These are phyloP conservation scores for Cinclus mexicanus DNA, from an alignment of 2,113 vertebrate genomes.

Conservation along the genomic window DNA sequence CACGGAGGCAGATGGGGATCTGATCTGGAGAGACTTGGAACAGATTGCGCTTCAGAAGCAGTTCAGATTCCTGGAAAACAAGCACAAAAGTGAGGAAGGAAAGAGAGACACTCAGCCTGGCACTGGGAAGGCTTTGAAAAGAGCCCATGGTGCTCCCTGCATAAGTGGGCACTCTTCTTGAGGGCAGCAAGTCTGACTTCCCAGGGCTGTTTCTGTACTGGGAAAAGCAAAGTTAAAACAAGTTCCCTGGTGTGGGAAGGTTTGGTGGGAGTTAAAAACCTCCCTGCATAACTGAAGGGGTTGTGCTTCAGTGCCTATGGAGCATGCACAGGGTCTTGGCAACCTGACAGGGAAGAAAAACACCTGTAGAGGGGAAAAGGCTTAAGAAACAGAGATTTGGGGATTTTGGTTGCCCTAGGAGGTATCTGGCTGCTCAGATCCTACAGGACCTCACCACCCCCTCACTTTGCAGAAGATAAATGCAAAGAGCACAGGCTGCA, in stretches of 20 bases:
- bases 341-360: not conserved
- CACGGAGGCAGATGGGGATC: rapidly evolving
- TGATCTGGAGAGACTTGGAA: not conserved
- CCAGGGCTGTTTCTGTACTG: not conserved
- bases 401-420: not conserved
- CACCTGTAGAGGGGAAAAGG: not conserved
- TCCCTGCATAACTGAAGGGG: not conserved
- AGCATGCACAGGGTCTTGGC: not conserved
- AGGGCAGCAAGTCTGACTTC: not conserved
- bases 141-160: not conserved
- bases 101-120: not conserved
- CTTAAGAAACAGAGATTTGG: not conserved
- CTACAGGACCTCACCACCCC: not conserved
- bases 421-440: not conserved
- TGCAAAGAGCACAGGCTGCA: not conserved
- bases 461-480: not conserved
- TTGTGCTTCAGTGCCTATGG: not conserved
- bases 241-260: not conserved
- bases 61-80: not conserved
- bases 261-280: not conserved
- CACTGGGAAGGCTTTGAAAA: not conserved
- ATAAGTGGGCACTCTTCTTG: not conserved
- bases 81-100: not conserved
- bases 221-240: not conserved
- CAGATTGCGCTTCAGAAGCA: not conserved